phyloP scores from a whole-genome alignment of 1,140 invertebrate species.

The Ganaspis sp. region DNA sequence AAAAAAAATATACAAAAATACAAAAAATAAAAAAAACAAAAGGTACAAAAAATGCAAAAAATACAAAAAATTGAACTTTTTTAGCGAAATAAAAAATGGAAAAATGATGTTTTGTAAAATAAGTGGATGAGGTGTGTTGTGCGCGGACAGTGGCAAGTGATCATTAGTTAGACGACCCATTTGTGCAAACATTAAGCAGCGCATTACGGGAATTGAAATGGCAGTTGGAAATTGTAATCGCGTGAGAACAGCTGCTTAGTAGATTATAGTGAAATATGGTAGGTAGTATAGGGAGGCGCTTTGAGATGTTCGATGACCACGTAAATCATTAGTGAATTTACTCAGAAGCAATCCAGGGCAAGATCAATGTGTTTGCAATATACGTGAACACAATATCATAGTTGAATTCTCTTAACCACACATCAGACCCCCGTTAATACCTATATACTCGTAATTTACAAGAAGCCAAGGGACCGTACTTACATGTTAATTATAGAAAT shows the following conservation, averaged over 20 bases:
- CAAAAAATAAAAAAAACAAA: no score
- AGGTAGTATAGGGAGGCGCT: background rate
- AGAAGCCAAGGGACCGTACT: background rate
- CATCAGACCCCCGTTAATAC: background rate
- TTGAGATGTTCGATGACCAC: background rate
- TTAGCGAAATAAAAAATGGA: no score
- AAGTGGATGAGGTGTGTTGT: background rate
- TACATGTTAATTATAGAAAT: background rate
- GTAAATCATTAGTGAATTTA: conserved; percentile 25
- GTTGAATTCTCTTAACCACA: background rate
- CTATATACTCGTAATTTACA: background rate
- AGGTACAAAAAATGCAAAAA: no score
- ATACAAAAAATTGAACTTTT: no score
- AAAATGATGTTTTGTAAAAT: background rate
- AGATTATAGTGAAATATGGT: conserved; percentile 23
- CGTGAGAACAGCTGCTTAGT: conserved; percentile 27
- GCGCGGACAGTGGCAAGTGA: background rate
- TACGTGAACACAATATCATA: background rate
- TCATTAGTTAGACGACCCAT: conserved; percentile 10
- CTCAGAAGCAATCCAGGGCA: background rate
- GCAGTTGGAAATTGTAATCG: conserved; percentile 33
- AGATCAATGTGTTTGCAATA: background rate
- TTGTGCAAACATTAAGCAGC: conserved; percentile 1
- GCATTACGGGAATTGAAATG: conserved; percentile 20
- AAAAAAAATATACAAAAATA: no score